Base-by-base conservation (phyloP, 1,140 invertebrate species). In the Acromyrmex echinatior region DNA sequence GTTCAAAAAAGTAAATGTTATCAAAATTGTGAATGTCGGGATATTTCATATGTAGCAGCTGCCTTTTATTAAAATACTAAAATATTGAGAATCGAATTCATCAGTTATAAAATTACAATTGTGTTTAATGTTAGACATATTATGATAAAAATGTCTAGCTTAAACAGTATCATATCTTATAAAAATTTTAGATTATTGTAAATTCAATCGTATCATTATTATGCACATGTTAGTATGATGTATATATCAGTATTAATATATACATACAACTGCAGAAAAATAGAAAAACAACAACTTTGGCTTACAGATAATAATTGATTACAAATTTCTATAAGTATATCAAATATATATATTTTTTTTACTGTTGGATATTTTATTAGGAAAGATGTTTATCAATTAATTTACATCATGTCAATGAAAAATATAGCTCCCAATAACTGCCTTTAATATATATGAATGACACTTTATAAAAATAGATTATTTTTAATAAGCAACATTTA, bases 401-500 rank as follows among this genome's bases (percentile, higher is more conserved):
- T 28, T 66, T 53, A 53, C 35, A 45, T 25, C 28, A 51, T 39
- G n/a, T 70, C n/a, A 56, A 18, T 58, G 49, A 80, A 10, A 14
- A 70, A 80, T 81, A 70, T 56, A 70, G 10, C 21, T 81, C 49
- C 0, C 9, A 45, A 58, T 81, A 81, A 80, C 21, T 81, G 63
- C 78, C 39, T 49, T 71, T 60, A 35, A 80, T 21, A 65, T 66
- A 66, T 66, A 25, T 65, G 9, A 39, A 63, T 2, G 10, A 25
- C 6, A 31, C 70, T 71, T 45, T 71, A 10, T 39, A 39, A 81
- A 56, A 70, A 58, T n/a, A 71, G 2, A 68, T 56, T 80, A 58
- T 60, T 82, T 82, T 31, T 53, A 56, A 81, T 71, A 31, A 87
- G 51, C 53, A 80, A 62, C 25, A 51, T 56, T 82, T n/a, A 88